Base-by-base conservation (phyloP, 2,888 invertebrate species). In the Hypercompe scribonia region DNA sequence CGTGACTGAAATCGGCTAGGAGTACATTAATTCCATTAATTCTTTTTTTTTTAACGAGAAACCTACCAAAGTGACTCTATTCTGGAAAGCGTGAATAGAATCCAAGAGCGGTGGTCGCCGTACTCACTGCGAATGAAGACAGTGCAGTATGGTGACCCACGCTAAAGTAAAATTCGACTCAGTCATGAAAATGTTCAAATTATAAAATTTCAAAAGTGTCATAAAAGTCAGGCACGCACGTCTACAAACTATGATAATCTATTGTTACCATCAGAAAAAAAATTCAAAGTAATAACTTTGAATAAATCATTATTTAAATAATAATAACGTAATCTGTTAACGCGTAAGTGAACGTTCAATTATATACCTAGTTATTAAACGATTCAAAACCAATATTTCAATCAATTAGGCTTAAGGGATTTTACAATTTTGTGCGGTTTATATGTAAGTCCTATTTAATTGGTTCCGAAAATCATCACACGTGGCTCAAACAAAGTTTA, bases 371-470 rank as follows among this genome's bases (percentile, higher is more conserved):
- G 46, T 75, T 77, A 68, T 34, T 74, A 75, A 72, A 54, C 46
- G 64, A 72, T 81, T 73, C 15, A 65, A 74, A 70, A 65, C 70
- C 64, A 61, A 33, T 73, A 69, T 66, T 73, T 65, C 54, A 61
- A 68, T 54, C 71, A 39, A 81, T 73, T 79, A 58, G 58, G 71
- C 67, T 74, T 67, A 70, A 61, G 46, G 66, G 72, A 67, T 74
- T 74, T 71, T 31, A 71, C 42, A 58, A 68, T 72, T 68, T 69
- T 54, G 34, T 72, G 58, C 58, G 74, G 67, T 75, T 42, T 71
- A 46, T n/a, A 31, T 33, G 46, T 73, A 78, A 78, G 15, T 81
- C 68, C 67, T 73, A 69, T 78, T 72, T 72, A 81, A 81, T 78
- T 78, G 61, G n/a, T 70, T 75, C 67, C 13, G 18, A 63, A 74